Evolutionary conservation across 2,113 vertebrate genomes (phyloP), one percentile per base, ranked within the genome.

Genomic region (Electrona antarctica): DNA sequence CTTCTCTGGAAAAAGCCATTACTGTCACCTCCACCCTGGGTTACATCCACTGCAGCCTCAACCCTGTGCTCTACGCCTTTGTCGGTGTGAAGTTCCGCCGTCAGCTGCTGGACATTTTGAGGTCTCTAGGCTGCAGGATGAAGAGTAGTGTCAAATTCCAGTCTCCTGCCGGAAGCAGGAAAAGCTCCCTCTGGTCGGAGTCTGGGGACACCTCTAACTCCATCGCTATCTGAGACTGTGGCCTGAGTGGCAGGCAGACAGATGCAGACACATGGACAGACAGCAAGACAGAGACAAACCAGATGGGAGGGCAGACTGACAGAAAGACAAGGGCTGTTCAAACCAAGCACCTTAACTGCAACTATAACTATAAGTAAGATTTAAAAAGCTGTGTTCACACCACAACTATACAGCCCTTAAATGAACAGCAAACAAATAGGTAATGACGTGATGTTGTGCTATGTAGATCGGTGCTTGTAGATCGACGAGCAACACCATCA

Each of bases 31-130:
- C 88, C 0, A 84, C 90, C 0, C 0, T 96, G 15, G 93, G 94
- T 11, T 92, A 93, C 77, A 82, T 96, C 61, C 96, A 97, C 87
- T 95, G 94, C 89, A 94, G 95, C 87, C 90, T 97, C 45, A 97
- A 97, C 76, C 96, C 96, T 0, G 63, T 97, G 64, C 92, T 97
- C 60, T 97, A 97, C 0, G 95, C 95, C 28, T 96, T 96, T 2
- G 86, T 97, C 11, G 95, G 95, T 0, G 86, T 93, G 62, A 97
- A 96, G 85, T 97, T 97, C 75, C 90, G 94, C 1, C 92, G 83
- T 60, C 93, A 94, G 9, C 89, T 96, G 60, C 52, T 94, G 69
- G 73, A 83, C 1, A 81, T 96, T 52, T 65, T 96, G 15, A 76
- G 51, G 4, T 81, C 81, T 5, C 29, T 93, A 63, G 92, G 94